These are phyloP conservation scores for Lucinisca nassula DNA, from an alignment of 2,888 invertebrate genomes.

Conservation along the genomic window DNA sequence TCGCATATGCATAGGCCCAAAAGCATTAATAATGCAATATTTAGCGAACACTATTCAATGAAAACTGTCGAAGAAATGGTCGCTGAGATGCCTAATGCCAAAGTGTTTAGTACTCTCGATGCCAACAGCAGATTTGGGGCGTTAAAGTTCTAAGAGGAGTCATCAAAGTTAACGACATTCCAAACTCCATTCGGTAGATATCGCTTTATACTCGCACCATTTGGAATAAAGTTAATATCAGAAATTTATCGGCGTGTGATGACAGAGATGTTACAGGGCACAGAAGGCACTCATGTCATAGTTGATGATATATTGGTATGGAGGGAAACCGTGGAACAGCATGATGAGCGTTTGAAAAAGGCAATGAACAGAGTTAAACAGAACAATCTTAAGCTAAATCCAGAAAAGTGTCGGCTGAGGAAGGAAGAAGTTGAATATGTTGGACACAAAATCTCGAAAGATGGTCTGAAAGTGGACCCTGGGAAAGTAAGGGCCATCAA, in stretches of 20 bases:
- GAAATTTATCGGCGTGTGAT: slow-evolving; percentile 49
- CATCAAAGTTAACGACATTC: slow-evolving; percentile 45
- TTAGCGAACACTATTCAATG: slow-evolving; percentile 58
- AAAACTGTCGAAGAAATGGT: slow-evolving; percentile 62
- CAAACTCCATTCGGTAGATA: slow-evolving; percentile 50
- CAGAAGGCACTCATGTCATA: slow-evolving; percentile 39
- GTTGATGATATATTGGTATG: slow-evolving; percentile 54
- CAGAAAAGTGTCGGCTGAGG: slow-evolving; percentile 37
- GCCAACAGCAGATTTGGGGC: slow-evolving; percentile 53
- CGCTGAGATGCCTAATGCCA: slow-evolving; percentile 49
- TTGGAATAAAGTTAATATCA: slow-evolving; percentile 24
- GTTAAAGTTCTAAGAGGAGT: slow-evolving; percentile 33
- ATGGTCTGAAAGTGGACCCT: slow-evolving; percentile 45
- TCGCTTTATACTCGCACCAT: slow-evolving; percentile 33
- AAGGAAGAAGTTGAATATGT: slow-evolving; percentile 41
- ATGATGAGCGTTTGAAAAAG: slow-evolving; percentile 13
- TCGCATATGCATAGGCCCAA: slow-evolving; percentile 67
- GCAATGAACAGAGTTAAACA: slow-evolving; percentile 27
- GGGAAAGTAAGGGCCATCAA: slow-evolving; percentile 61
- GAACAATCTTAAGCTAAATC: slow-evolving; percentile 27
- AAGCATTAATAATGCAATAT: slow-evolving; percentile 61
- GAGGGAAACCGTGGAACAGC: slow-evolving; percentile 32
- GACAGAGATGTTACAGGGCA: slow-evolving; percentile 27
- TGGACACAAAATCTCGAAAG: slow-evolving; percentile 55
- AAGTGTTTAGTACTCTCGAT: slow-evolving; percentile 44